Evolutionary conservation across 2,113 vertebrate species (phyloP), one percentile per base, ranked within the genome.

Genomic region (Stercorarius parasiticus): DNA sequence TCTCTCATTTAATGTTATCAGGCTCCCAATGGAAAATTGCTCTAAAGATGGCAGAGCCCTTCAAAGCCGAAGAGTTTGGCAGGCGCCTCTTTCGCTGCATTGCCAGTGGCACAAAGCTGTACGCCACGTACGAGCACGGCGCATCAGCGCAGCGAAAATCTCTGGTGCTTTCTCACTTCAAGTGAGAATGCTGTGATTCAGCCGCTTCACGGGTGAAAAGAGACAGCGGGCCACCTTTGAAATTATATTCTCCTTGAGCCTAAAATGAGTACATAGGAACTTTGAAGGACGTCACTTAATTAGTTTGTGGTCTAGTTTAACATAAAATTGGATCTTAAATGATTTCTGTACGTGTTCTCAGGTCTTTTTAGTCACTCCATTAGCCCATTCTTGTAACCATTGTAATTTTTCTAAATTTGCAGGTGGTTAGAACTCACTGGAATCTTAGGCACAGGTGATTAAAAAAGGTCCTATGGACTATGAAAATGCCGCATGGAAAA

Each of bases 51-150:
- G 81, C 73, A 47, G 58, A 87, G 61, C n/a, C 59, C 55, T 43
- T 5, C 18, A 61, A 55, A 88, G 65, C 47, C 55, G 69, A 17
- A 65, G 18, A 76, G 56, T 2, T 50, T 29, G 76, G 86, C 65
- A 40, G 77, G 20, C 0, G 42, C 5, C 34, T 50, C 52, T 52
- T 38, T 27, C 0, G 0, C 32, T 26, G 27, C 56, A 8, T 40
- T n/a, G 43, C 58, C 0, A 1, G 42, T 13, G 34, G 38, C 70
- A 59, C 49, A 64, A 69, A 78, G 59, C 65, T 8, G 11, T 10
- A 6, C 10, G 1, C 3, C 11, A 1, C 0, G 1, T 42, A 26
- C 0, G 0, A 47, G 59, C 32, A 12, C 0, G 1, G 42, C 0
- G 0, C 23, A 0, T 0, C 20, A 38, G 40, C 3, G 0, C 38